Evolutionary conservation across 1,140 invertebrate species (phyloP).

Genomic region (Helicoverpa armigera): DNA sequence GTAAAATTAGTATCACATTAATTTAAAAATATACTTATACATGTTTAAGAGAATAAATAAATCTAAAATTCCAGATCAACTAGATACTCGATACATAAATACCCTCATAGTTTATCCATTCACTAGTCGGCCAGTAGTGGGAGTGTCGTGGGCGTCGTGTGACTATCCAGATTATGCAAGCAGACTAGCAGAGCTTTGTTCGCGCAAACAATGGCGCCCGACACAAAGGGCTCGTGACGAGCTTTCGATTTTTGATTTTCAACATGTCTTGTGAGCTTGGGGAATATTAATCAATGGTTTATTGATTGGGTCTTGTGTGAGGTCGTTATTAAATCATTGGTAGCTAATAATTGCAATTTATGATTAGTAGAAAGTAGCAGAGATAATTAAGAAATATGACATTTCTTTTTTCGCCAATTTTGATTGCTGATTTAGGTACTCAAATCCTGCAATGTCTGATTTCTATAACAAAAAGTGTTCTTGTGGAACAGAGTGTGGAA

Average conservation of each 20-base stretch:
- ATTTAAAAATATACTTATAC: too few species aligned
- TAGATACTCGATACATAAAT: too few species aligned
- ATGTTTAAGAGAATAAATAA: too few species aligned
- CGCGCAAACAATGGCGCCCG: conserved; percentile 24
- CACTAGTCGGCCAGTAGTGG: background rate
- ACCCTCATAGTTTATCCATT: too few species aligned
- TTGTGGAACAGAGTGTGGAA: background rate
- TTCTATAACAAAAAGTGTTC: too few species aligned
- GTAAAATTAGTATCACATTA: too few species aligned
- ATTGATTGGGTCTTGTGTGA: too few species aligned
- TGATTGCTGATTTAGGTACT: background rate
- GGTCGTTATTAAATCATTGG: too few species aligned
- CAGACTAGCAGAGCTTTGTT: conserved; percentile 21
- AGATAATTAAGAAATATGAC: too few species aligned
- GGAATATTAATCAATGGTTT: background rate
- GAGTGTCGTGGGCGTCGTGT: conserved; percentile 1
- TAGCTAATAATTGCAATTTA: too few species aligned
- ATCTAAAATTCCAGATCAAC: too few species aligned
- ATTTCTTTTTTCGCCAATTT: background rate
- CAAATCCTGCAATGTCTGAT: background rate
- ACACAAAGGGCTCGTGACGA: conserved; percentile 11
- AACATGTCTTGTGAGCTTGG: background rate
- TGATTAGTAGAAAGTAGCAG: too few species aligned
- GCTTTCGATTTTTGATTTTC: conserved; percentile 5
- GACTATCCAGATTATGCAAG: conserved; percentile 27